A percentile compares a stretch with the other conserved stretches of the same genome.
These are phyloP conservation scores for Lepilemur ruficaudatus DNA, from an alignment of 2,797 vertebrate species.

Conservation along the genomic window DNA sequence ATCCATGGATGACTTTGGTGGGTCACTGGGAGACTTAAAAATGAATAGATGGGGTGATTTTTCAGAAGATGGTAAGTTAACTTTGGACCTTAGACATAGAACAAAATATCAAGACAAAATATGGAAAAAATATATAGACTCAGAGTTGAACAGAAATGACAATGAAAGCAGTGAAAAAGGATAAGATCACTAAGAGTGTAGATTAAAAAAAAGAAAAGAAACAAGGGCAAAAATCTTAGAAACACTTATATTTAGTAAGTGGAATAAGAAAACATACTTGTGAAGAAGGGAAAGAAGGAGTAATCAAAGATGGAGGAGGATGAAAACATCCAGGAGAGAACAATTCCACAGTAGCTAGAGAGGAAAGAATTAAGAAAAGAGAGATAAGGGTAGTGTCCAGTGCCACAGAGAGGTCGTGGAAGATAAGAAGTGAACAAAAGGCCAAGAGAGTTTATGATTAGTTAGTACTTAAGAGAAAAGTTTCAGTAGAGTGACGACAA, in stretches of 20 bases:
- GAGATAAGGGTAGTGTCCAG: not conserved
- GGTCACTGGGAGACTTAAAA: not conserved
- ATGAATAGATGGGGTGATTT: not conserved
- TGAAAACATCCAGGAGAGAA: not conserved
- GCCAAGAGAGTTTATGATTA: not conserved
- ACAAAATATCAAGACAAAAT: slow-evolving; percentile 4
- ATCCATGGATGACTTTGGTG: not conserved
- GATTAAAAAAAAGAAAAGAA: not conserved
- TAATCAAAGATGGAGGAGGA: not conserved
- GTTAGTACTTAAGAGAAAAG: not conserved
- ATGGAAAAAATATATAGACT: not conserved
- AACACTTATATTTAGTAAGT: not conserved
- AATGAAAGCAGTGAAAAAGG: not conserved
- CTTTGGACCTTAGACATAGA: slow-evolving; percentile 31
- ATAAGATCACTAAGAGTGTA: not conserved
- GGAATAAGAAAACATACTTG: not conserved
- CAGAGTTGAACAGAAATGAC: not conserved
- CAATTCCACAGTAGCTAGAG: not conserved
- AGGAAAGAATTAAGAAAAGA: not conserved
- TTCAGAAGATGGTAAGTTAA: slow-evolving; percentile 18
- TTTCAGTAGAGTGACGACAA: not conserved
- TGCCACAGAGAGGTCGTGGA: not conserved
- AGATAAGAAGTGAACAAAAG: not conserved
- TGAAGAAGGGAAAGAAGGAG: not conserved
- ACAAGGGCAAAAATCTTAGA: not conserved